Evolutionary conservation across 1,140 invertebrate species (phyloP), one percentile per base, ranked within the genome.

Genomic region (Conus ventricosus): DNA sequence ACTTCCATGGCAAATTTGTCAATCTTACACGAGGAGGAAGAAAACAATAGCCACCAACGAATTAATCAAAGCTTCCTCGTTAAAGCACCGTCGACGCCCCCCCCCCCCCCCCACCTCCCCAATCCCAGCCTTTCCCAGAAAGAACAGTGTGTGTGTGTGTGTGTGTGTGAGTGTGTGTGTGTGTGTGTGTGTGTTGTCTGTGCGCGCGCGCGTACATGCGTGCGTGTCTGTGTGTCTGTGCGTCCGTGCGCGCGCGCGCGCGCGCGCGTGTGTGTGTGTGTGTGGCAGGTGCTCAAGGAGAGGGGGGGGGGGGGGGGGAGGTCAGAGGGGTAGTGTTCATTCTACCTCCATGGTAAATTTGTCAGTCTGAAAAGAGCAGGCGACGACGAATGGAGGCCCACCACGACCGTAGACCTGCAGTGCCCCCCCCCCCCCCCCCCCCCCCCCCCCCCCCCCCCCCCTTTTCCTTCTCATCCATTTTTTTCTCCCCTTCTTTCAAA

Each of bases 111-210:
- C 39, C 39, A n/a, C n/a, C n/a, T 3, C 39, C 39, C 39, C 39
- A 0, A 39, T 39, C 39, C 39, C 39, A 39, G 0, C 39, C 39
- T 39, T 39, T 39, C 39, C 39, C 39, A 0, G 0, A 39, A 39
- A 39, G 39, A 3, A 39, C 0, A 39, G 39, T n/a, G 67, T 75
- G 67, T 75, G 67, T 75, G 67, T 75, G 67, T 75, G 76, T 39
- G 76, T 78, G 76, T 39, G 76, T 78, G 76, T 78, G 76, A 51
- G 76, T 78, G 76, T 78, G 76, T 78, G 76, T 78, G 76, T 78
- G 76, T 78, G 76, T 78, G 76, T 78, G 76, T 78, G 76, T 78
- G 76, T 39, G 76, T 78, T 39, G 76, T 78, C 8, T 75, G 67
- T 75, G 67, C 3, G 76, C 4, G 76, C 10, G 76, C 51, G 76